Conservation (phyloP, 2,888 invertebrate genomes). For the Scaptomyza parva region DNA sequence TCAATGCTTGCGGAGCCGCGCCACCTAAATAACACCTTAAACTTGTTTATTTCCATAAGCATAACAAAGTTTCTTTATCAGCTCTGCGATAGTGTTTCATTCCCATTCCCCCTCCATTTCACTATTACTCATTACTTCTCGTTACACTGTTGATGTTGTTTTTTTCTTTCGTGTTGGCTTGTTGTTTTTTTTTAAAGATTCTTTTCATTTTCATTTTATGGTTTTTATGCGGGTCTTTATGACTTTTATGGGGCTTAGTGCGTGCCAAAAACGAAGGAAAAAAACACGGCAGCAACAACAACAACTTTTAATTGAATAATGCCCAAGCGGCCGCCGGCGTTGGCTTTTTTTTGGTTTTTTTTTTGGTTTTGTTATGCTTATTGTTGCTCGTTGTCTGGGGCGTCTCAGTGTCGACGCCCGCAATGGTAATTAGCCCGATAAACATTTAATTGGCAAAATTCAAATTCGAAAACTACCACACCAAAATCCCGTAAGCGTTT, state of each 20-base stretch:
- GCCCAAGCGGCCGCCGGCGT: conserved; percentile 58
- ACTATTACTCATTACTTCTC: conserved; percentile 61
- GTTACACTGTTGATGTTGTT: conserved; percentile 29
- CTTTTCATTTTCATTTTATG: conserved; percentile 83
- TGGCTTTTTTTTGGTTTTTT: conserved; percentile 37
- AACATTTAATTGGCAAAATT: conserved; percentile 78
- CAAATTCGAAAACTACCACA: conserved; percentile 64
- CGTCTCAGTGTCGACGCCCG: conserved; percentile 64
- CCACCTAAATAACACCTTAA: conserved; percentile 71
- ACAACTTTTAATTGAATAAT: conserved; percentile 84
- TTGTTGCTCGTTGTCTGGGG: conserved; percentile 53
- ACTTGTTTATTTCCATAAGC: conserved; percentile 64
- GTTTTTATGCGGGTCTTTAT: conserved; percentile 84
- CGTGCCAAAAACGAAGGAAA: conserved; percentile 82
- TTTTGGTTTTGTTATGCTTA: conserved; percentile 41
- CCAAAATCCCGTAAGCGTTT: conserved; percentile 62
- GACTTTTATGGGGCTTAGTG: conserved; percentile 84
- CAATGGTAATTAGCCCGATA: conserved; percentile 73
- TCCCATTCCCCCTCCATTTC: conserved; percentile 18
- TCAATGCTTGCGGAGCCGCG: conserved; percentile 48
- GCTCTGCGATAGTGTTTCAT: conserved; percentile 13
- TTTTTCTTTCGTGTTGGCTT: conserved; percentile 15
- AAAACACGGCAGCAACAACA: conserved; percentile 24
- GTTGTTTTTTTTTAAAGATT: conserved; percentile 72
- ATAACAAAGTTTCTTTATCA: conserved; percentile 29